Evolutionary conservation across 1,140 invertebrate species (phyloP).

Genomic region (Lepidurus packardi): DNA sequence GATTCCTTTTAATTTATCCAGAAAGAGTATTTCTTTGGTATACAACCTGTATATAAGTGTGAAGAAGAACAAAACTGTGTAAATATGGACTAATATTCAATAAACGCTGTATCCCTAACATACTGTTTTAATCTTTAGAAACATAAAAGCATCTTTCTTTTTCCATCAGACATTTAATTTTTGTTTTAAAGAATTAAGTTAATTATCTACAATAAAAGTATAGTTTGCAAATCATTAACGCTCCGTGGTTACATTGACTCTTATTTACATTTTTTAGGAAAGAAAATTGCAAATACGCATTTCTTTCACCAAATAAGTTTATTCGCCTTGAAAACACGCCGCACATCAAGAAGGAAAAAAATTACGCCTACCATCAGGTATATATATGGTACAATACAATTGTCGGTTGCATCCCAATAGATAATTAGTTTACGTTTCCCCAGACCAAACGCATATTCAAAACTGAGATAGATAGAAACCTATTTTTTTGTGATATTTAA

Average conservation of each 20-base stretch:
- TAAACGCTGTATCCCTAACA: neutral
- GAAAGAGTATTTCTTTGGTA: neutral
- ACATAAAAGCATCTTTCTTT: neutral
- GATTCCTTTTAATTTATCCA: neutral
- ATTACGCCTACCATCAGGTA: neutral
- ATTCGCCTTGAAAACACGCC: conserved; percentile 3
- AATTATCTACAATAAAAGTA: neutral
- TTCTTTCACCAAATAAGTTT: neutral
- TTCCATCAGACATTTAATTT: neutral
- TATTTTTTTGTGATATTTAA: neutral
- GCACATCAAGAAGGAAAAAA: neutral
- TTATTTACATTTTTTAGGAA: no score
- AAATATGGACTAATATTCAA: conserved; percentile 1
- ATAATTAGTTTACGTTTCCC: neutral
- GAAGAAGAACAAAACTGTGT: neutral
- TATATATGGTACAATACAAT: neutral
- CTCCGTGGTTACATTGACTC: no score
- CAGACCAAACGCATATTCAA: neutral
- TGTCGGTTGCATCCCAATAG: neutral
- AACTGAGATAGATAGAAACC: neutral
- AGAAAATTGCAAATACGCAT: neutral
- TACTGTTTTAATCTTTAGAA: neutral
- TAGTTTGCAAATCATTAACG: neutral
- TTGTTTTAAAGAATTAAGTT: no score
- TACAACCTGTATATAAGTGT: neutral